phyloP scores from a whole-genome alignment of 2,888 invertebrate genomes.

The Zootermopsis nevadensis region DNA sequence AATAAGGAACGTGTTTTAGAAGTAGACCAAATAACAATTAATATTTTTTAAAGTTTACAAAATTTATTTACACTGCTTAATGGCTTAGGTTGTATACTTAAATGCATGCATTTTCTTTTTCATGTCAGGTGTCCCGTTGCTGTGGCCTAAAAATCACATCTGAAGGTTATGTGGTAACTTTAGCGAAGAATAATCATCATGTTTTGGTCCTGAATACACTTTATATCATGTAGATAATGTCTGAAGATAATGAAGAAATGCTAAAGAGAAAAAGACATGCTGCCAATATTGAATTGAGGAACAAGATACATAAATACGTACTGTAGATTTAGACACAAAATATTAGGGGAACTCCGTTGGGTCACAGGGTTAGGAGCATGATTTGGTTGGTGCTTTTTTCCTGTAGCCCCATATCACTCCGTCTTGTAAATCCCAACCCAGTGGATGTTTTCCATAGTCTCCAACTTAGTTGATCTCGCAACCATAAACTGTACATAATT shows the following conservation, averaged over 20 bases:
- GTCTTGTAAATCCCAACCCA: slow-evolving; percentile 12
- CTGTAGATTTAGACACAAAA: neutral
- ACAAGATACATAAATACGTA: neutral
- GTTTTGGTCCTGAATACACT: slow-evolving; percentile 95
- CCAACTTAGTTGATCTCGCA: slow-evolving; percentile 39
- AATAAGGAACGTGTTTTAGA: too few species aligned
- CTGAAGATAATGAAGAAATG: neutral
- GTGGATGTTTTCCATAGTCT: slow-evolving; percentile 27
- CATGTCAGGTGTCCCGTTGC: slow-evolving; percentile 92
- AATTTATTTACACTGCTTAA: too few species aligned
- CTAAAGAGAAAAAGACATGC: too few species aligned
- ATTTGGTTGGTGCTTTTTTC: neutral
- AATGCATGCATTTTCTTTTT: neutral
- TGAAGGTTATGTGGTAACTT: slow-evolving; percentile 94
- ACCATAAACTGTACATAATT: slow-evolving; percentile 39
- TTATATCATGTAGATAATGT: slow-evolving; percentile 85
- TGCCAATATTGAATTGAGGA: too few species aligned
- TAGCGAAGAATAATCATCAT: slow-evolving; percentile 99
- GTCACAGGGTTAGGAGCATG: slow-evolving; percentile 11
- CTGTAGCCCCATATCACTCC: neutral
- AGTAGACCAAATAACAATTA: too few species aligned
- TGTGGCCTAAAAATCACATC: slow-evolving; percentile 97
- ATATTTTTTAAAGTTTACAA: too few species aligned
- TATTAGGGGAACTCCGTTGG: slow-evolving; percentile 22
- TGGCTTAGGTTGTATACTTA: too few species aligned